Conservation (phyloP, 2,797 vertebrate genomes). For the Morus bassanus region DNA sequence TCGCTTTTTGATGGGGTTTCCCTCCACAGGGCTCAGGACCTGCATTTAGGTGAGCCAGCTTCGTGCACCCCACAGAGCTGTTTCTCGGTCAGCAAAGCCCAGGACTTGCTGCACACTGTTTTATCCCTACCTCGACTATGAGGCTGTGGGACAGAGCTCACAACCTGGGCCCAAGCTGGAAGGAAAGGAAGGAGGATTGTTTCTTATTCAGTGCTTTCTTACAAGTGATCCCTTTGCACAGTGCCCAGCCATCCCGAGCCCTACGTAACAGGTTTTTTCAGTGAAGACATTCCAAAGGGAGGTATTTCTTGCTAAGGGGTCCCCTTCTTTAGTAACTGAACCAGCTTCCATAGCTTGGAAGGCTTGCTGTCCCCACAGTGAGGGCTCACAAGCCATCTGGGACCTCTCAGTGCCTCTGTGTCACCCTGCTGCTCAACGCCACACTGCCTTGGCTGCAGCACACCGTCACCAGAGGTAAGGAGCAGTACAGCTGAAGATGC, state of each 20-base stretch:
- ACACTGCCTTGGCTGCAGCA: not conserved
- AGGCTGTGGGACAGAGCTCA: not conserved
- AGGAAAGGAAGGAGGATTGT: not conserved
- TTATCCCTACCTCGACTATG: not conserved
- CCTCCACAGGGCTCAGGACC: not conserved
- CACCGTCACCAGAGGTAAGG: not conserved
- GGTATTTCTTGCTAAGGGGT: not conserved
- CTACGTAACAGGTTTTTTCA: fast-evolving
- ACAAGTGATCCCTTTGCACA: fast-evolving
- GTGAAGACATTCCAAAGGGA: not conserved
- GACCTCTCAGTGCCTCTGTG: not conserved
- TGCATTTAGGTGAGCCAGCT: not conserved
- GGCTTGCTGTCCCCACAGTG: not conserved
- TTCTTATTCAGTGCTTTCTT: not conserved
- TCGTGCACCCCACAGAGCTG: not conserved
- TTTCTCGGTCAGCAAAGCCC: not conserved
- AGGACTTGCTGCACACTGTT: not conserved
- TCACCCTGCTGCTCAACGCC: not conserved
- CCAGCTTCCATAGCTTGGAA: not conserved
- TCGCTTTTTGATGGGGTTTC: not conserved
- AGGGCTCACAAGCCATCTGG: not conserved
- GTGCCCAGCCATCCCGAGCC: not conserved
- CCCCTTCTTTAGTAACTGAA: not conserved
- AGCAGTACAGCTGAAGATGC: not conserved
- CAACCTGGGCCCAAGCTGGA: not conserved